Evolutionary conservation across 2,888 invertebrate species (phyloP).

Genomic region (Aradus depressus): DNA sequence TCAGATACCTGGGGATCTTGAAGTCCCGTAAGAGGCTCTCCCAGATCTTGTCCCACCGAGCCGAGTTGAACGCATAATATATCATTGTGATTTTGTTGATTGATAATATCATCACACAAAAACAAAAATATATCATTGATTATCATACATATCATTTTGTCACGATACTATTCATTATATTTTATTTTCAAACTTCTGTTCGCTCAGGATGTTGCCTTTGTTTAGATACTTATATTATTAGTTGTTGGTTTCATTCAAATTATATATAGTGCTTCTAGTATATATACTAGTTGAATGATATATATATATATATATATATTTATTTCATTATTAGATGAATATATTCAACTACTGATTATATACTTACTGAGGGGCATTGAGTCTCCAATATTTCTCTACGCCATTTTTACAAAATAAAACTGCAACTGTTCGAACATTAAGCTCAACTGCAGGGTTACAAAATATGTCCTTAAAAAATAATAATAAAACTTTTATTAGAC

Average conservation of each 20-base stretch:
- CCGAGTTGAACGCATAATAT: too few species aligned
- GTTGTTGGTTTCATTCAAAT: too few species aligned
- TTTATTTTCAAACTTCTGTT: too few species aligned
- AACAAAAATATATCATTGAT: neutral
- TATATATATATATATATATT: neutral
- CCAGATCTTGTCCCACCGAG: too few species aligned
- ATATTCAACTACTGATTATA: neutral
- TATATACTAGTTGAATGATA: neutral
- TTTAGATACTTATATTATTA: too few species aligned
- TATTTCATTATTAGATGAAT: neutral
- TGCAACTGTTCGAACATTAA: constrained; percentile 83
- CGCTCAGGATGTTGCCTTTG: too few species aligned
- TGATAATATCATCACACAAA: neutral
- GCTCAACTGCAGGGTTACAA: constrained; percentile 61
- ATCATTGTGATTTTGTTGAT: too few species aligned
- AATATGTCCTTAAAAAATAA: constrained; percentile 52
- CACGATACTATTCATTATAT: too few species aligned
- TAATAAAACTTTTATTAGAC: neutral
- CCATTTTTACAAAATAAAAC: constrained; percentile 90
- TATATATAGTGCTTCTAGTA: neutral
- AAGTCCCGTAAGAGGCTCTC: too few species aligned
- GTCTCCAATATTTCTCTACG: constrained; percentile 84
- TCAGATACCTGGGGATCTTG: too few species aligned
- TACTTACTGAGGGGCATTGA: constrained; percentile 61
- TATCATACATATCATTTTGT: neutral